A percentile compares a stretch with the other conserved stretches of the same genome.
Conservation (phyloP, 92 coral and sea anemone genomes). For the Siderastrea radians region DNA sequence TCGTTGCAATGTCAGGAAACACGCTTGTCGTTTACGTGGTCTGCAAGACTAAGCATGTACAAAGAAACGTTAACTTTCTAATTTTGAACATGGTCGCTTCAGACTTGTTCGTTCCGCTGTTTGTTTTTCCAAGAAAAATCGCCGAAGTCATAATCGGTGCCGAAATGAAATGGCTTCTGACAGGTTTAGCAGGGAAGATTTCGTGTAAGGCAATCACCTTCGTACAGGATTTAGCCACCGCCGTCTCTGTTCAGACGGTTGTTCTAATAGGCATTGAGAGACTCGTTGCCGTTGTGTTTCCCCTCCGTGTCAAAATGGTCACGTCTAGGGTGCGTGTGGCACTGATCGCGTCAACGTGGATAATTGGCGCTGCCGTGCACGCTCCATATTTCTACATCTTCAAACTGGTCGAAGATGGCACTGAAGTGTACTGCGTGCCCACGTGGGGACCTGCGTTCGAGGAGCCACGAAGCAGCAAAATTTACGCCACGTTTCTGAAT, state of each 20-base stretch:
- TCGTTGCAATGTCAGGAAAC: constrained; percentile 26
- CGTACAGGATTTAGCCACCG: constrained; percentile 16
- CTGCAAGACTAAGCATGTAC: constrained; percentile 16
- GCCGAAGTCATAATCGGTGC: background rate
- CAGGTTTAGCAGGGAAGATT: constrained; percentile 25
- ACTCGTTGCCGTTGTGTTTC: constrained; percentile 41
- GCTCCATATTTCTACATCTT: constrained; percentile 45
- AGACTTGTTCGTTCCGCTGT: constrained; percentile 30
- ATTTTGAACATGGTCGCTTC: constrained; percentile 46
- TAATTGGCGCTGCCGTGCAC: constrained; percentile 2
- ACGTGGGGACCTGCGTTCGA: constrained; percentile 35
- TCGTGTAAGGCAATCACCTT: constrained; percentile 20
- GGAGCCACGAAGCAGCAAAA: constrained; percentile 25
- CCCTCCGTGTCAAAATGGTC: constrained; percentile 26
- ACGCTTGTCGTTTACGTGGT: constrained; percentile 11
- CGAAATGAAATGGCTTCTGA: constrained; percentile 1
- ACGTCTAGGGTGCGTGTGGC: constrained; percentile 28
- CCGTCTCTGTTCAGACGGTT: constrained; percentile 35
- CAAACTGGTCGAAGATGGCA: background rate
- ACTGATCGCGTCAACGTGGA: constrained; percentile 31
- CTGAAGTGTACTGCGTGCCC: background rate
- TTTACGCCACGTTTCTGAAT: constrained; percentile 19
- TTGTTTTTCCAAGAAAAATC: constrained; percentile 28
- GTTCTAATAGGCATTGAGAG: constrained; percentile 38
- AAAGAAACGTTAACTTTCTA: constrained; percentile 28